Conservation (phyloP, 1,140 invertebrate species). For the Bombus haemorrhoidalis region DNA sequence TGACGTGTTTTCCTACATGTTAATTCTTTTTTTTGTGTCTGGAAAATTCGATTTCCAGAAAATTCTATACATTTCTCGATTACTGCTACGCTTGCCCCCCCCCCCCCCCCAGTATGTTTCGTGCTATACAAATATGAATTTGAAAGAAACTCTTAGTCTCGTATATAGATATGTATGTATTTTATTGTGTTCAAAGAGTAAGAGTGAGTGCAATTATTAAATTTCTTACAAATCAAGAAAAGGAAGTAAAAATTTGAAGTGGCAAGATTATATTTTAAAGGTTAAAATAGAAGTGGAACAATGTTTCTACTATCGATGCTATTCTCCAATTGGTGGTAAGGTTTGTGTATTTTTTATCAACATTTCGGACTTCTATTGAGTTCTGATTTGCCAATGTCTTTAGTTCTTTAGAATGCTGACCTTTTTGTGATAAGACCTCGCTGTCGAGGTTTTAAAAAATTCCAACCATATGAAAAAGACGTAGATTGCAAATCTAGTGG, state of each 20-base stretch:
- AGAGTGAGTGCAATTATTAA: neutral
- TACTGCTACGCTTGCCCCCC: too few relatives aligned
- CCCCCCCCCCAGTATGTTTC: neutral
- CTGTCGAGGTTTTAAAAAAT: neutral
- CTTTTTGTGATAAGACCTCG: constrained; percentile 19
- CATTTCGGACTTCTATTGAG: constrained; percentile 83
- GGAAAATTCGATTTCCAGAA: neutral
- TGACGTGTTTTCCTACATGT: neutral
- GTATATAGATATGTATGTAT: neutral
- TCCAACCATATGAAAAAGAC: constrained; percentile 35
- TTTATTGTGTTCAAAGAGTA: neutral
- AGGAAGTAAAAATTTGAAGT: too few relatives aligned
- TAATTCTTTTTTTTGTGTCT: neutral
- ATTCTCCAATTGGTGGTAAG: constrained; percentile 75
- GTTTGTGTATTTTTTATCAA: constrained; percentile 74
- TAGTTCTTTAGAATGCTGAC: constrained; percentile 52
- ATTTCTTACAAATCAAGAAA: neutral
- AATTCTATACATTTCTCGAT: neutral
- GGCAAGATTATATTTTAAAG: too few relatives aligned
- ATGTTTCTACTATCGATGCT: constrained; percentile 75
- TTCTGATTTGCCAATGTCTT: constrained; percentile 80
- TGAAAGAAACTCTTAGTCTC: neutral
- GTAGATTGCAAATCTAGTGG: constrained; percentile 39
- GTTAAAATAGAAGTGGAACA: constrained; percentile 65
- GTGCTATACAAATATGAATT: neutral